Percentiles rank a stretch among this genome's conserved stretches.
Conservation (phyloP, 1,140 invertebrate species). For the Panagrolaimus sp. region DNA sequence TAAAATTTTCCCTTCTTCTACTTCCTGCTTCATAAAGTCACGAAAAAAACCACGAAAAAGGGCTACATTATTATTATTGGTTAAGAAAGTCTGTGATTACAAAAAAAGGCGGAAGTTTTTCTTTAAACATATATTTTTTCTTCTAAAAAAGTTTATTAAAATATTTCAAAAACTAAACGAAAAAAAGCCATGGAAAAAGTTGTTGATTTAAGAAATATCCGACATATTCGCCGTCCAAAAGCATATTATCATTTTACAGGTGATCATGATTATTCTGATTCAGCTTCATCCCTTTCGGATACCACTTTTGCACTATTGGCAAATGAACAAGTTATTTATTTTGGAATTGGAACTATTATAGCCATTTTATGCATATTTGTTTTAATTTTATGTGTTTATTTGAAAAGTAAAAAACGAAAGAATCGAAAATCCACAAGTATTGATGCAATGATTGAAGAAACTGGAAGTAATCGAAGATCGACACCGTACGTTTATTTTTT, state of each 20-base stretch:
- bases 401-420: neutral
- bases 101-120: too few species aligned
- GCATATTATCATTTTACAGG: neutral
- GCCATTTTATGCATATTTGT: neutral
- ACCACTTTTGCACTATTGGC: neutral
- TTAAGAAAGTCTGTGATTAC: too few species aligned
- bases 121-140: too few species aligned
- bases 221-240: neutral
- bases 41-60: too few species aligned
- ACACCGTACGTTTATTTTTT: slow-evolving; percentile 1
- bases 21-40: too few species aligned
- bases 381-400: neutral
- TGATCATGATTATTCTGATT: neutral
- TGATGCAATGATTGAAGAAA: slow-evolving; percentile 12
- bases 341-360: neutral
- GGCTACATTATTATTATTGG: too few species aligned
- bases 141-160: too few species aligned
- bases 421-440: neutral
- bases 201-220: neutral
- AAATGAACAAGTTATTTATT: slow-evolving; percentile 4
- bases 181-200: neutral
- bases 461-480: slow-evolving; percentile 10
- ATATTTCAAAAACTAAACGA: too few species aligned
- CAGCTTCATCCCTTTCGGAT: slow-evolving; percentile 1
- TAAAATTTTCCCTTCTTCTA: too few species aligned